Evolutionary conservation across 1,140 invertebrate genomes (phyloP).

Genomic region (Solenopsis invicta): DNA sequence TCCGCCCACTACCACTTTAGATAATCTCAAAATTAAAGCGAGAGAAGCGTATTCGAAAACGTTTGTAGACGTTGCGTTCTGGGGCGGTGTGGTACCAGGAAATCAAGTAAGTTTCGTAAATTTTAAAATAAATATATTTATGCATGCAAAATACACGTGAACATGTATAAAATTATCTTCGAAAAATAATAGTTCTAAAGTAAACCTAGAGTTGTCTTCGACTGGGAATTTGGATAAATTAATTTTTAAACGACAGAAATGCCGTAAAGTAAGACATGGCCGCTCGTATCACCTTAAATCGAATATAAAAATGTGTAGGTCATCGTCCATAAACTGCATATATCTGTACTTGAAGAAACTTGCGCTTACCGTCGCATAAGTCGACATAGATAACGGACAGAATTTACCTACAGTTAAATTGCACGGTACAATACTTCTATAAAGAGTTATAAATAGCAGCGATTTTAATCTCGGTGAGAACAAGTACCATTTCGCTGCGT

Average conservation of each 20-base stretch:
- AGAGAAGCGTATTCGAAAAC: slow-evolving; percentile 2
- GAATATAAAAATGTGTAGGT: neutral
- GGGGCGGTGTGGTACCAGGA: slow-evolving; percentile 43
- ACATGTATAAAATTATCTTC: slow-evolving; percentile 6
- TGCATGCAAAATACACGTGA: neutral
- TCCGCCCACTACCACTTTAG: slow-evolving; percentile 17
- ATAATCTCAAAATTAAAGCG: slow-evolving; percentile 48
- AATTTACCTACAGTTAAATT: slow-evolving; percentile 25
- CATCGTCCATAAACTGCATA: neutral
- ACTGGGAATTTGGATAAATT: neutral
- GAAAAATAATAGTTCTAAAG: neutral
- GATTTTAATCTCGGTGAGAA: slow-evolving; percentile 30
- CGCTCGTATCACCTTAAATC: neutral
- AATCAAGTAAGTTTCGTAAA: slow-evolving; percentile 27
- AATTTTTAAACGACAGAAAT: slow-evolving; percentile 21
- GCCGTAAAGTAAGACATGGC: slow-evolving; percentile 33
- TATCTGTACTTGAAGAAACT: neutral
- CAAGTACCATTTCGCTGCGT: slow-evolving; percentile 3
- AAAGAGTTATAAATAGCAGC: slow-evolving; percentile 14
- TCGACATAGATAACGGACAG: slow-evolving; percentile 25
- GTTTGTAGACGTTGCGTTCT: slow-evolving; percentile 41
- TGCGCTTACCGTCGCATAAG: neutral
- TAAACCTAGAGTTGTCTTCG: neutral
- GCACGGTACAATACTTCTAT: neutral
- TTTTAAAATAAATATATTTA: slow-evolving; percentile 28